These are phyloP conservation scores for Odocoileus virginianus DNA, from an alignment of 2,113 vertebrate species.

Conservation along the genomic window DNA sequence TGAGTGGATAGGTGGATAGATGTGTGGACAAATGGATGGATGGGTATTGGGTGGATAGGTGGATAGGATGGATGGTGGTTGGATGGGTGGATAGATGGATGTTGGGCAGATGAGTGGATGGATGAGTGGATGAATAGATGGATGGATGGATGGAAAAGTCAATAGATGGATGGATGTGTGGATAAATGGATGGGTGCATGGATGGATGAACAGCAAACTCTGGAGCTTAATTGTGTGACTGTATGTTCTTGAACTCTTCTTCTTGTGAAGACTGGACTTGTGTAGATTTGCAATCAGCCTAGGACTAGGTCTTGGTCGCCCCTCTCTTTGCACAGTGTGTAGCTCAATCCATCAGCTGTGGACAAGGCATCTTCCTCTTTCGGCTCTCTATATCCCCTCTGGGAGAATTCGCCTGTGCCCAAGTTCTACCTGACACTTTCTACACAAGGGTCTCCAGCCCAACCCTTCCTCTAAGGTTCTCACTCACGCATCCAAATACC, in stretches of 20 bases:
- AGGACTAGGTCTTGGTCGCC: neutral
- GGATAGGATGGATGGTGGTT: fast-evolving
- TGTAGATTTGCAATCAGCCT: neutral
- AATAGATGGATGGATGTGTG: fast-evolving
- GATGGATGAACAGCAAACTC: neutral
- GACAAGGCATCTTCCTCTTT: neutral
- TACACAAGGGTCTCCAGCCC: too few species aligned
- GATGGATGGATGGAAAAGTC: neutral
- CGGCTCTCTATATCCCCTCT: neutral
- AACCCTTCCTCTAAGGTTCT: neutral
- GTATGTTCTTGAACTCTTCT: neutral
- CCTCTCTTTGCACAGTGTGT: neutral
- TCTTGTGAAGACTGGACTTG: neutral
- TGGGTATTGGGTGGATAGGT: fast-evolving
- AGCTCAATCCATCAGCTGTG: fast-evolving
- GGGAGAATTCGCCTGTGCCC: neutral
- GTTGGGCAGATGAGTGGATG: too few species aligned
- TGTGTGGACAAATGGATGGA: neutral
- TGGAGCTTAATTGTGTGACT: too few species aligned
- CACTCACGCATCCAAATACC: fast-evolving
- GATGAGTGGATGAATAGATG: fast-evolving
- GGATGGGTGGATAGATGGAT: fast-evolving
- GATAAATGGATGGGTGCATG: neutral
- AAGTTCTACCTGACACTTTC: too few species aligned
- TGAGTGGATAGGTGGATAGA: neutral